These are phyloP conservation scores for Drosophila rhopaloa DNA, from an alignment of 1,140 invertebrate species.

Conservation along the genomic window DNA sequence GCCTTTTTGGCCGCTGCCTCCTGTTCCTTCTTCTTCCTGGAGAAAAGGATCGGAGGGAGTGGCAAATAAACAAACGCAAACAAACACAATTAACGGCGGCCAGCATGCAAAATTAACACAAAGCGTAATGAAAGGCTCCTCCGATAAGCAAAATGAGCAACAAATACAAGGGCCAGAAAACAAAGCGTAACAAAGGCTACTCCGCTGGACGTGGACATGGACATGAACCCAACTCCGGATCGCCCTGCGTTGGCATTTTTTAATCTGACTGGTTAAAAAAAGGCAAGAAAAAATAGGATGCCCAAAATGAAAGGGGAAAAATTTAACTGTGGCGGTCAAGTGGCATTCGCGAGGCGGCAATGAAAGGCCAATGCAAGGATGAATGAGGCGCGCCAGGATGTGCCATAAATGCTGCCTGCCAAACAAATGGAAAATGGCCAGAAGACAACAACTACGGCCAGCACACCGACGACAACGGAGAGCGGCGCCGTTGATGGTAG, in stretches of 20 bases:
- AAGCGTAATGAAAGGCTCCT: constrained; percentile 78
- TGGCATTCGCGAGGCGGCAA: constrained; percentile 52
- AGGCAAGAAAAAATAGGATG: constrained; percentile 17
- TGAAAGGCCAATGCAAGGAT: constrained; percentile 54
- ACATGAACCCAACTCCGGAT: constrained; percentile 37
- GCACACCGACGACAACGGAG: constrained; percentile 33
- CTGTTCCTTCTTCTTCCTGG: constrained; percentile 59
- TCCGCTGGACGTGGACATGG: constrained; percentile 29
- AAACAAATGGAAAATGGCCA: constrained; percentile 50
- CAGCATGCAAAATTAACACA: constrained; percentile 75
- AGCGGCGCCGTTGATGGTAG: constrained; percentile 68
- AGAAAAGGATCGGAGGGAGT: constrained; percentile 17
- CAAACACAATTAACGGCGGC: constrained; percentile 73
- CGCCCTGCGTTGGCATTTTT: constrained; percentile 60
- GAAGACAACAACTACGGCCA: constrained; percentile 45
- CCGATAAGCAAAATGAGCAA: constrained; percentile 81
- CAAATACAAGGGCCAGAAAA: constrained; percentile 54
- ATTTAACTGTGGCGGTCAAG: constrained; percentile 65
- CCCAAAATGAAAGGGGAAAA: constrained; percentile 31
- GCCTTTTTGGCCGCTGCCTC: constrained; percentile 63
- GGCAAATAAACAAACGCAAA: constrained; percentile 55
- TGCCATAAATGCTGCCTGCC: constrained; percentile 80
- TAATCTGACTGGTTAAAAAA: constrained; percentile 56
- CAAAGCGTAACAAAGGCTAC: constrained; percentile 67
- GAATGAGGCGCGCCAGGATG: constrained; percentile 63